These are phyloP conservation scores for Mastomys coucha DNA, from an alignment of 2,113 vertebrate species.

Conservation along the genomic window DNA sequence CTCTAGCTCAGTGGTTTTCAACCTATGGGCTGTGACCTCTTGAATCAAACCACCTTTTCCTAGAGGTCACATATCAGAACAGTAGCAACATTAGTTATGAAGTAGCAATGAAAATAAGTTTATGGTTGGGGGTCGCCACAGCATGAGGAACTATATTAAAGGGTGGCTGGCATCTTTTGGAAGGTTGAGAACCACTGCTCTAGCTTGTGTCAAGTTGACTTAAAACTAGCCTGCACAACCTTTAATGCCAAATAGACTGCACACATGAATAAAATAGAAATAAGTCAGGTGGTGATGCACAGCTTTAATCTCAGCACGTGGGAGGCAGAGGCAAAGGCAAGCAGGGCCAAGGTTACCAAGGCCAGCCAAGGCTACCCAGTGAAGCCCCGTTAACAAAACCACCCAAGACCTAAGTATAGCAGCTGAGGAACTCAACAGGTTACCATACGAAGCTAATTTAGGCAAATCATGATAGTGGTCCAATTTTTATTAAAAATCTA, in stretches of 20 bases:
- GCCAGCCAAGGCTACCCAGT: not conserved
- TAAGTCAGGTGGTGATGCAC: too few relatives aligned
- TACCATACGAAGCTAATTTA: not conserved
- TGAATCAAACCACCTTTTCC: not conserved
- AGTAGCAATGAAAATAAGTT: not conserved
- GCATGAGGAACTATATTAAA: not conserved
- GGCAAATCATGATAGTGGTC: not conserved
- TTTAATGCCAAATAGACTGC: not conserved
- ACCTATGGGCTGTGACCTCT: too few relatives aligned
- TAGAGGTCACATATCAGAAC: not conserved
- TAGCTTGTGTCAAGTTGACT: not conserved
- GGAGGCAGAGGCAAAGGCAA: not conserved
- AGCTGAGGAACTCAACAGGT: not conserved
- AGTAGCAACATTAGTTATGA: not conserved
- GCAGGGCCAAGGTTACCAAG: too few relatives aligned
- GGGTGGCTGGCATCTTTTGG: not conserved
- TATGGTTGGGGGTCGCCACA: not conserved
- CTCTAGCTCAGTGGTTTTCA: not conserved
- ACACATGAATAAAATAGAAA: not conserved
- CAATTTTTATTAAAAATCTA: not conserved
- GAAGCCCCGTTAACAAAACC: not conserved
- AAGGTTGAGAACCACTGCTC: not conserved
- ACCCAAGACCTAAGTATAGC: too few relatives aligned
- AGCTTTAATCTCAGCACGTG: too few relatives aligned
- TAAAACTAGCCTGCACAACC: not conserved